phyloP scores from a whole-genome alignment of 2,888 invertebrate genomes.

The Hypsopygia costalis region DNA sequence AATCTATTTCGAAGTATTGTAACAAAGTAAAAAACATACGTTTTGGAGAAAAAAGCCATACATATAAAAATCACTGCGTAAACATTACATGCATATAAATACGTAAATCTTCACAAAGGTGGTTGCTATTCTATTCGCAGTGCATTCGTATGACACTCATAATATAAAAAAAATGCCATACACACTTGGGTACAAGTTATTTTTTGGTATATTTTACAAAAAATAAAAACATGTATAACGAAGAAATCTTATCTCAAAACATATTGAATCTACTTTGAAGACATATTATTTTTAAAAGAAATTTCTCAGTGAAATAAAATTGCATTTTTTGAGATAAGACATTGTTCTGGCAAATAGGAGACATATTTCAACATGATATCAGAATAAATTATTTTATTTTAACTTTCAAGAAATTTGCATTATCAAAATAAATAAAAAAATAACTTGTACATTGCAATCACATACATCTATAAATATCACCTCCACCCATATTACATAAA shows the following conservation, averaged over 20 bases:
- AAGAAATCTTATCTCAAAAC: too few relatives aligned
- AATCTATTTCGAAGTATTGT: too few relatives aligned
- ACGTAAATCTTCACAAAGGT: conserved; percentile 17
- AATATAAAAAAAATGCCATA: conserved; percentile 20
- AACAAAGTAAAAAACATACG: too few relatives aligned
- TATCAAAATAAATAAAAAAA: conserved; percentile 13
- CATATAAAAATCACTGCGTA: conserved; percentile 17
- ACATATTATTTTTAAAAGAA: too few relatives aligned
- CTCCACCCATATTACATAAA: conserved; percentile 25
- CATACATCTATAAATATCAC: conserved; percentile 17
- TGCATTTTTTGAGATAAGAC: too few relatives aligned
- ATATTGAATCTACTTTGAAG: too few relatives aligned
- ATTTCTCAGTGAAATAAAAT: too few relatives aligned
- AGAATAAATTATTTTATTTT: too few relatives aligned
- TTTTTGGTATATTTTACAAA: background rate
- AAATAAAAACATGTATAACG: too few relatives aligned
- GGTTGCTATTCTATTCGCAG: conserved; percentile 23
- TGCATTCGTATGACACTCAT: conserved; percentile 29
- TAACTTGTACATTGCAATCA: conserved; percentile 10
- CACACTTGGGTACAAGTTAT: conserved; percentile 16
- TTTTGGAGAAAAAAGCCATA: conserved; percentile 16
- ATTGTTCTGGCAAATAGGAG: too few relatives aligned
- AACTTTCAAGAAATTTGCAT: too few relatives aligned
- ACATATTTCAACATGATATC: too few relatives aligned
- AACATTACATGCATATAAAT: conserved; percentile 20